A percentile compares a stretch with the other conserved stretches of the same genome.
These are phyloP conservation scores for Balearica regulorum DNA, from an alignment of 2,797 vertebrate genomes.

Conservation along the genomic window DNA sequence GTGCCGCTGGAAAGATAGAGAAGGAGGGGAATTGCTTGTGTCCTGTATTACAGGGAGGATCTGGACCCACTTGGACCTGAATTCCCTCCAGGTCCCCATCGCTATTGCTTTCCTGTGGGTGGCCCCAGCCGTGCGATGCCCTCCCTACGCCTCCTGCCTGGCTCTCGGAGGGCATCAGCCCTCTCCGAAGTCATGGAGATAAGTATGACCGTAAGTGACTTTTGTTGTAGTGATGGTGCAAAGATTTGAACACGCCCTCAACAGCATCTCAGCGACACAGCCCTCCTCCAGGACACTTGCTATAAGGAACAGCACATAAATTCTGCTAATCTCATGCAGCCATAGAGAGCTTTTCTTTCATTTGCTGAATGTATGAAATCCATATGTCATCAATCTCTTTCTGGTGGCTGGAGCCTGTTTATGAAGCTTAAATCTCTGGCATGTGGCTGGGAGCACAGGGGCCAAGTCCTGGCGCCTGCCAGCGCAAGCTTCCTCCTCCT, in stretches of 20 bases:
- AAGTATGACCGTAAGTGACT: background rate
- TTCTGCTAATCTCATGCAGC: slow-evolving; percentile 36
- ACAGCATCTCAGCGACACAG: background rate
- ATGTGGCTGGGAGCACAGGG: background rate
- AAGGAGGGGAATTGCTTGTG: background rate
- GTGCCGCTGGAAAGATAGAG: background rate
- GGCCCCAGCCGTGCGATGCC: background rate
- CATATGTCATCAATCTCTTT: slow-evolving; percentile 42
- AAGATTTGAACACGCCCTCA: fast-evolving
- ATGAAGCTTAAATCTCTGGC: slow-evolving; percentile 52
- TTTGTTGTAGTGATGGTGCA: background rate
- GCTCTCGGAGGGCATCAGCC: background rate
- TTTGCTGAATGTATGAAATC: slow-evolving; percentile 47
- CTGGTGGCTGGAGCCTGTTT: slow-evolving; percentile 9
- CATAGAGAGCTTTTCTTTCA: background rate
- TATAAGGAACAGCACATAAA: background rate
- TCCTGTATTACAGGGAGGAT: background rate
- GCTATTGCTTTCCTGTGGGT: background rate
- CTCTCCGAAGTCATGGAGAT: background rate
- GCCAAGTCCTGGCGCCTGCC: slow-evolving; percentile 4
- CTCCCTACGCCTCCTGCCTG: background rate
- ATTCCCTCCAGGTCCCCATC: background rate
- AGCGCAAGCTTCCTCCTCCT: background rate
- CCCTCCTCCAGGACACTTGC: background rate
- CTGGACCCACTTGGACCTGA: background rate